Evolutionary conservation across 2,888 invertebrate species (phyloP).

Genomic region (Celastrina argiolus): DNA sequence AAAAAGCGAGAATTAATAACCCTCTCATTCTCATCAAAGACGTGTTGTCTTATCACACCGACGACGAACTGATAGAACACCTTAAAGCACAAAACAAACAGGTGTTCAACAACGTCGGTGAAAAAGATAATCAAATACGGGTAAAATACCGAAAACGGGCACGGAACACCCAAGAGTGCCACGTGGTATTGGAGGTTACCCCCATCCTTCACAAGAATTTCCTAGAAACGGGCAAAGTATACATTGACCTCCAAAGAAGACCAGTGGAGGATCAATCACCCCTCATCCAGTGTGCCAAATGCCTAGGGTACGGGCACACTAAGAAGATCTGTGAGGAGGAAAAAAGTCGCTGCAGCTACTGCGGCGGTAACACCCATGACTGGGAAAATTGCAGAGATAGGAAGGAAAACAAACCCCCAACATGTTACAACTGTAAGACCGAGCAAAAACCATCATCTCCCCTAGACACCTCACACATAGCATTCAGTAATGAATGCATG

Average conservation of each 20-base stretch:
- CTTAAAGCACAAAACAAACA: background rate
- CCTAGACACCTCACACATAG: too few species aligned
- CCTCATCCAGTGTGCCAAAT: slow-evolving; percentile 27
- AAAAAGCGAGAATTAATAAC: background rate
- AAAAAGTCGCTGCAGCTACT: slow-evolving; percentile 34
- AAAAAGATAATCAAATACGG: slow-evolving; percentile 14
- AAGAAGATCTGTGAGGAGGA: too few species aligned
- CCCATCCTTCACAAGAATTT: slow-evolving; percentile 17
- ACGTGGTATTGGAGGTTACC: slow-evolving; percentile 34
- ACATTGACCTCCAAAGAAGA: slow-evolving; percentile 25
- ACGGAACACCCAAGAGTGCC: slow-evolving; percentile 32
- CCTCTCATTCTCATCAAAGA: background rate
- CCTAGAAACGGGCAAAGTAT: slow-evolving; percentile 19
- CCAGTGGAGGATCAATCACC: slow-evolving; percentile 28
- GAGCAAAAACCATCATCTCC: too few species aligned
- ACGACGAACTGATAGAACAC: background rate
- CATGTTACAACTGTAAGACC: too few species aligned
- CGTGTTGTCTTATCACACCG: background rate
- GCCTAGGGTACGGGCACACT: slow-evolving; percentile 28
- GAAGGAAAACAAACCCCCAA: background rate
- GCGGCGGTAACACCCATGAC: slow-evolving; percentile 29
- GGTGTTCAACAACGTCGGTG: slow-evolving; percentile 6
- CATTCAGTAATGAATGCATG: too few species aligned
- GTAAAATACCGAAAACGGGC: slow-evolving; percentile 33
- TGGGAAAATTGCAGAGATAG: slow-evolving; percentile 6